Evolutionary conservation across 2,797 vertebrate genomes (phyloP).

Genomic region (Lophotriccus pileatus): DNA sequence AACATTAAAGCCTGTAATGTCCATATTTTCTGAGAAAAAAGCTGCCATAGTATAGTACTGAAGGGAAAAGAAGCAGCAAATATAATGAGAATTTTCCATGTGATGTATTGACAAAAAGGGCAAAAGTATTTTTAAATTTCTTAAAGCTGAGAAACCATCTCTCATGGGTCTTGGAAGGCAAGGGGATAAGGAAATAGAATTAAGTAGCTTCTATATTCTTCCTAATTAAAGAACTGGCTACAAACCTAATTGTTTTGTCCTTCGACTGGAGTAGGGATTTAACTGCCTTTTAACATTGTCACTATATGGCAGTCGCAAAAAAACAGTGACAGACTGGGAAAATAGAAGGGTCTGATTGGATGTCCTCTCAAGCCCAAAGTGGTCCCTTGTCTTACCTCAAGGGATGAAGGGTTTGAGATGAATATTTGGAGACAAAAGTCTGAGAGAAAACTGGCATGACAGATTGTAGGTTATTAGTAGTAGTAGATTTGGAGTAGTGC

Average conservation of each 20-base stretch:
- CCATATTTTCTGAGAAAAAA: neutral
- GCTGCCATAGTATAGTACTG: rapidly evolving
- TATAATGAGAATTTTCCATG: neutral
- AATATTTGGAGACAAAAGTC: neutral
- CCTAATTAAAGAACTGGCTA: neutral
- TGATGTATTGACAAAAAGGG: neutral
- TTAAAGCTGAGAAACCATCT: neutral
- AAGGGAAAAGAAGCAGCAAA: neutral
- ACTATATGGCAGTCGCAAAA: neutral
- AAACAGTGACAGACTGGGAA: neutral
- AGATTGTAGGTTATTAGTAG: neutral
- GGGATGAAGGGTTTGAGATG: rapidly evolving
- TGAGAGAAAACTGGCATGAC: neutral
- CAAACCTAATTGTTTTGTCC: neutral
- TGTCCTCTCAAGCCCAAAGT: neutral
- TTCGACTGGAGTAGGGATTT: neutral
- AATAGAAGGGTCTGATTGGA: neutral
- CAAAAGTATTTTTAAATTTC: neutral
- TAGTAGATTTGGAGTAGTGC: neutral
- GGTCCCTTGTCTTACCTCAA: neutral
- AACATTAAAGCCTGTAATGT: neutral
- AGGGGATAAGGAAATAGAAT: neutral
- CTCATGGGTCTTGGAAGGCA: neutral
- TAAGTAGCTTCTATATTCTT: neutral
- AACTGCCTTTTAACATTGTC: neutral